Percentiles rank a stretch among this genome's conserved stretches.
Conservation (phyloP, 1,140 invertebrate genomes). For the Druon quercuslanigerum region DNA sequence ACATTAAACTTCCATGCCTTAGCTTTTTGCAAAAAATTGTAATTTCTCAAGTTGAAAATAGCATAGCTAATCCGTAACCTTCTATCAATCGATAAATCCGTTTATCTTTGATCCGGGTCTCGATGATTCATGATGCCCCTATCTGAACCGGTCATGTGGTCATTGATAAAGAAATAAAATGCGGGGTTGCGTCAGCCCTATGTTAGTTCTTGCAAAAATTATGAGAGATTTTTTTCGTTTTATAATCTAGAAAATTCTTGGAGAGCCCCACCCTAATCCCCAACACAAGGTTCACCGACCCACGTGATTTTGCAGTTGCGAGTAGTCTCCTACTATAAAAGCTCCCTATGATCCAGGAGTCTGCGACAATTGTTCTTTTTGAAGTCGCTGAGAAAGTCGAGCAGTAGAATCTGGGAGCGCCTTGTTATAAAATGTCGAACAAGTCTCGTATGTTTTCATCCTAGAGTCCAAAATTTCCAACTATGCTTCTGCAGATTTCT, state of each 20-base stretch:
- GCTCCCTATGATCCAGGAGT: slow-evolving; percentile 60
- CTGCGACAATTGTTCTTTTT: slow-evolving; percentile 62
- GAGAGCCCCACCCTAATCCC: slow-evolving; percentile 56
- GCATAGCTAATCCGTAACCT: no score
- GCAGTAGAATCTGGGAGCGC: slow-evolving; percentile 38
- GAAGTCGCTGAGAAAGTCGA: slow-evolving; percentile 56
- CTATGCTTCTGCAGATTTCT: background rate
- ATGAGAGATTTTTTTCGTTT: slow-evolving; percentile 37
- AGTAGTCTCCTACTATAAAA: slow-evolving; percentile 58
- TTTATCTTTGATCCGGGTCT: background rate
- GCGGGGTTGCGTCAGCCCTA: background rate
- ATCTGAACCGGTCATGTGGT: background rate
- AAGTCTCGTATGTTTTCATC: background rate
- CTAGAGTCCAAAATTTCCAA: background rate
- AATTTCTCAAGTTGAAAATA: no score
- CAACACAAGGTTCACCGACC: slow-evolving; percentile 61
- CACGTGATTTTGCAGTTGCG: slow-evolving; percentile 51
- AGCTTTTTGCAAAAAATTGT: no score
- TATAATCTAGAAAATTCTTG: slow-evolving; percentile 46
- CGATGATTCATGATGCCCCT: background rate
- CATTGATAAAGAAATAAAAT: background rate
- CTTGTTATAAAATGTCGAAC: slow-evolving; percentile 40
- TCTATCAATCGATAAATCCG: no score
- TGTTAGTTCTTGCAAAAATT: background rate
- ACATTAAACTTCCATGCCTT: no score